These are phyloP conservation scores for Zelleria hepariella DNA, from an alignment of 2,888 invertebrate genomes.

Conservation along the genomic window DNA sequence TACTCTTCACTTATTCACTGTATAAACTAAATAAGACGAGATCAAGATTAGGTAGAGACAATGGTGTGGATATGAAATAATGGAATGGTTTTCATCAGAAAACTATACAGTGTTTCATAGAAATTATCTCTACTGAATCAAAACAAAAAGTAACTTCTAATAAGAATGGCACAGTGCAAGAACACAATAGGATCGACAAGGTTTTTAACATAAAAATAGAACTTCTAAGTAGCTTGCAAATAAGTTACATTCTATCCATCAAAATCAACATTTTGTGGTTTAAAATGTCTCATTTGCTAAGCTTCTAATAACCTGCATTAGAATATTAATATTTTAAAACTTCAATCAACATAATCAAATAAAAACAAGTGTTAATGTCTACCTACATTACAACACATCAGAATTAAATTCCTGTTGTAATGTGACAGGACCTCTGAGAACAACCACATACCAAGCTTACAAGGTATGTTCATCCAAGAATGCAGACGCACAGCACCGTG, in stretches of 20 bases:
- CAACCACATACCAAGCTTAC: too few relatives aligned
- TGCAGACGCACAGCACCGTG: constrained; percentile 52
- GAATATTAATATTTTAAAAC: neutral
- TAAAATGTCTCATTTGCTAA: neutral
- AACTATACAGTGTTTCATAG: neutral
- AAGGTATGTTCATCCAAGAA: constrained; percentile 50
- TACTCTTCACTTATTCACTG: neutral
- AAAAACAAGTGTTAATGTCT: too few relatives aligned
- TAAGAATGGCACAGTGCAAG: neutral
- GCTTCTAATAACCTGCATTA: neutral
- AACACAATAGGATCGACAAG: neutral
- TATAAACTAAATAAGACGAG: neutral
- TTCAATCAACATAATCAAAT: neutral
- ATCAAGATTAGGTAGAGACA: neutral
- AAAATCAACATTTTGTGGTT: neutral
- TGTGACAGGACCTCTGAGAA: too few relatives aligned
- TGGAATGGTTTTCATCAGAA: neutral
- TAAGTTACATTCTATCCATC: neutral
- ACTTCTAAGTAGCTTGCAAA: neutral
- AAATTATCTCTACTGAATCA: neutral
- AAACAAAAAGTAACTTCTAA: neutral
- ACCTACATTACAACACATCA: too few relatives aligned
- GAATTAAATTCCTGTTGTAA: neutral
- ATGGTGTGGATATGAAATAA: neutral
- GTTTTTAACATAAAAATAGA: neutral